Conservation (phyloP, 2,113 vertebrate species). For the Butorides virescens region DNA sequence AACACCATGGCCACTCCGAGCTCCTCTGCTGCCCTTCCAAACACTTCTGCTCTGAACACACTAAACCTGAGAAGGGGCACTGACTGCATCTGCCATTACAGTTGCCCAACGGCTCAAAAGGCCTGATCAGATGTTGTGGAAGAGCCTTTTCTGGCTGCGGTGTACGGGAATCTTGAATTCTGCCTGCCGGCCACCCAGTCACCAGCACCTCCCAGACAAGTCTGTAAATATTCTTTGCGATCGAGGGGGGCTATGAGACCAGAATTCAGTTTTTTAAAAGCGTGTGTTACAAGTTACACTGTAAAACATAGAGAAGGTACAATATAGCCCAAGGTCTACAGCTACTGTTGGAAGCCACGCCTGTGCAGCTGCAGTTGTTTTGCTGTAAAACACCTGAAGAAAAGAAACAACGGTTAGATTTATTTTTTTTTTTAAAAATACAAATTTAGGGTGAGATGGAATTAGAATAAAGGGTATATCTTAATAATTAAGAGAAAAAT, state of each 20-base stretch:
- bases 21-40: not conserved
- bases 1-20: accelerated
- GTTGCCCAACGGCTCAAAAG: not conserved
- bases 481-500: not conserved
- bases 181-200: not conserved
- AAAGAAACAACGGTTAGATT: not conserved
- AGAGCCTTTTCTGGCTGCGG: not conserved
- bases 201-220: not conserved
- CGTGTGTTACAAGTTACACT: not conserved
- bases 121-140: not conserved
- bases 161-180: not conserved
- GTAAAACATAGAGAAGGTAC: not conserved
- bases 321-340: not conserved
- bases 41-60: not conserved
- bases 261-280: not conserved
- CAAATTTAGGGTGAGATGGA: not conserved
- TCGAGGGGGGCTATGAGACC: not conserved
- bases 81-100: not conserved
- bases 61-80: not conserved
- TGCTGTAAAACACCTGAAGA: not conserved
- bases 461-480: not conserved
- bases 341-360: not conserved
- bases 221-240: not conserved
- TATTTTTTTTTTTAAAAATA: not conserved
- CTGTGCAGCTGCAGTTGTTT: not conserved